Evolutionary conservation across 2,113 vertebrate species (phyloP).

Genomic region (Leptobrachium leishanense): DNA sequence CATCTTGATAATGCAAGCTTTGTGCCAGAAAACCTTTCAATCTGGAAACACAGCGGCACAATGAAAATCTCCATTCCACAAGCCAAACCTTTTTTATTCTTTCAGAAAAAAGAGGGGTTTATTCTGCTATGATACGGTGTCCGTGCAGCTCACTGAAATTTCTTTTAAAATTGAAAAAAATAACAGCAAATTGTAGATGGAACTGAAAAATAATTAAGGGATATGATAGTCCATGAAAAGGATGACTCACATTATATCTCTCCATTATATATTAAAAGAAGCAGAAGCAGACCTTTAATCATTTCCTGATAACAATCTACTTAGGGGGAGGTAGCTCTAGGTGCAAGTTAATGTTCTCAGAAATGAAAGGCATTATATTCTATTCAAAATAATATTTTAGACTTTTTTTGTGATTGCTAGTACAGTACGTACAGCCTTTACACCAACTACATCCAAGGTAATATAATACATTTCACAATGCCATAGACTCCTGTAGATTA

Average conservation of each 20-base stretch:
- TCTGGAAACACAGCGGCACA: not conserved
- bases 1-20: no score
- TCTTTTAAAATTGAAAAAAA: not conserved
- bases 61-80: not conserved
- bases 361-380: conserved; percentile 1
- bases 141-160: not conserved
- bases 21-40: no score
- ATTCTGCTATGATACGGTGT: not conserved
- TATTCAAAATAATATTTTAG: not conserved
- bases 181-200: not conserved
- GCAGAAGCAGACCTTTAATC: not conserved
- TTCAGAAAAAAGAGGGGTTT: not conserved
- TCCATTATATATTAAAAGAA: not conserved
- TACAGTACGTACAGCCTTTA: not conserved
- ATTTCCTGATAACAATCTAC: not conserved
- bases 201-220: not conserved
- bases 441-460: not conserved
- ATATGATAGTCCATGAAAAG: not conserved
- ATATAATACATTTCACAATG: not conserved
- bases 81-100: not conserved
- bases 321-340: not conserved
- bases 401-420: not conserved
- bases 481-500: no score
- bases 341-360: conserved; percentile 1
- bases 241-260: not conserved